Evolutionary conservation across 2,797 vertebrate species (phyloP).

Genomic region (Melanotaenia trifasciata): DNA sequence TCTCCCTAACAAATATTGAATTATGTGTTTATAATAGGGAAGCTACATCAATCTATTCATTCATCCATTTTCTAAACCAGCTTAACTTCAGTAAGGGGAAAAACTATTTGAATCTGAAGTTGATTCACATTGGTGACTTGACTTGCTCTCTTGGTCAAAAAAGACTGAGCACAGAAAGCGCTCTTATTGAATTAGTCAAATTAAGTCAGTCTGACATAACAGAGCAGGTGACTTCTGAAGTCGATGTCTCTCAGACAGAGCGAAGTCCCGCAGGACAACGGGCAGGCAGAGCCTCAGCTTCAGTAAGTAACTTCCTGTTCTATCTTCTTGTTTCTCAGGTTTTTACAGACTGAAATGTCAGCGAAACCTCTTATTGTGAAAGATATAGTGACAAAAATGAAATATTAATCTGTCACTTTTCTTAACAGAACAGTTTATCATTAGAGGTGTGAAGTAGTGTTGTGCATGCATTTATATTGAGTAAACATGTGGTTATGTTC

Average conservation of each 20-base stretch:
- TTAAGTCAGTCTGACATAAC: slow-evolving; percentile 74
- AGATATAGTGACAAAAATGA: not conserved
- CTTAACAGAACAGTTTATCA: not conserved
- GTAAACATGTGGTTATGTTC: slow-evolving; percentile 8
- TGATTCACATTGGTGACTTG: not conserved
- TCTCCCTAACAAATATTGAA: not conserved
- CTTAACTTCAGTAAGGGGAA: not conserved
- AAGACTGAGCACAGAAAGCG: slow-evolving; percentile 21
- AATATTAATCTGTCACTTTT: not conserved
- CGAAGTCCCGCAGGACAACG: slow-evolving; percentile 37
- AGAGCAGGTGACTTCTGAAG: slow-evolving; percentile 56
- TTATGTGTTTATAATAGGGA: not conserved
- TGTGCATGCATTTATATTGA: not conserved
- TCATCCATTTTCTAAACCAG: not conserved
- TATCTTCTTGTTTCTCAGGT: not conserved
- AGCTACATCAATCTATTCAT: not conserved
- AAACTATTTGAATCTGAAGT: not conserved
- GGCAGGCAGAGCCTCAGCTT: slow-evolving; percentile 23
- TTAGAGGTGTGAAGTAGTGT: not conserved
- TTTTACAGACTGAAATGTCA: not conserved
- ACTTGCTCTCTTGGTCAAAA: slow-evolving; percentile 34
- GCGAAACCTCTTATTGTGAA: not conserved
- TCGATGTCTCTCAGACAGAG: slow-evolving; percentile 40
- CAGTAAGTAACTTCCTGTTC: slow-evolving; percentile 57
- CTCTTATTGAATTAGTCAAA: slow-evolving; percentile 82